phyloP scores from a whole-genome alignment of 1,140 invertebrate genomes.

The Pararge aegeria region DNA sequence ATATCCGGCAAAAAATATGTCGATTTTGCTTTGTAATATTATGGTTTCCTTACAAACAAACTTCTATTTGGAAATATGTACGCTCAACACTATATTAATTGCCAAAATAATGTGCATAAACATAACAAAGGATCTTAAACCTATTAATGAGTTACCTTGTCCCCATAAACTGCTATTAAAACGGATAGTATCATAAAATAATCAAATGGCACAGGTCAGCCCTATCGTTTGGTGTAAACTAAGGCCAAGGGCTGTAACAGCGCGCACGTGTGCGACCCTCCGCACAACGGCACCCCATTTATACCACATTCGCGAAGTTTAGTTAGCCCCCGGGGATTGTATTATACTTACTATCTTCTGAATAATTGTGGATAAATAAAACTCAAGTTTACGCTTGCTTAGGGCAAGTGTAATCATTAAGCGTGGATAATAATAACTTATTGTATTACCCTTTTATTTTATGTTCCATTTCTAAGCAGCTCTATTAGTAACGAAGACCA shows the following conservation, averaged over 20 bases:
- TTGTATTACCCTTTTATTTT: too few species aligned
- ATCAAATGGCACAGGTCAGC: slow-evolving; percentile 57
- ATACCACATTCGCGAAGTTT: slow-evolving; percentile 60
- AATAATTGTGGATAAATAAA: slow-evolving; percentile 71
- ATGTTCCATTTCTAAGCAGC: too few species aligned
- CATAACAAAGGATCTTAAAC: neutral
- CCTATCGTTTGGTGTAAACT: slow-evolving; percentile 45
- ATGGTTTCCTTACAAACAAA: too few species aligned
- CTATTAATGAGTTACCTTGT: slow-evolving; percentile 8
- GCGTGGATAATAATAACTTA: neutral
- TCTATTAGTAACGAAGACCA: too few species aligned
- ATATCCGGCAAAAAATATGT: too few species aligned
- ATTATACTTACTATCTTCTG: slow-evolving; percentile 43
- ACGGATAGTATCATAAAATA: slow-evolving; percentile 32
- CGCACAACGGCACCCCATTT: slow-evolving; percentile 41
- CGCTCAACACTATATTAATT: too few species aligned
- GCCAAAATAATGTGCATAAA: too few species aligned
- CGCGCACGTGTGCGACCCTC: slow-evolving; percentile 60
- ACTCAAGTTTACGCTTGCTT: slow-evolving; percentile 48
- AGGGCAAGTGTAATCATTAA: slow-evolving; percentile 14
- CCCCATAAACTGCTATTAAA: slow-evolving; percentile 6
- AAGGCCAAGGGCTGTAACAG: slow-evolving; percentile 50
- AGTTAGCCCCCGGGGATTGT: slow-evolving; percentile 45
- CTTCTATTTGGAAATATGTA: too few species aligned
- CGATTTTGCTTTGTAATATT: too few species aligned